Base-by-base conservation (phyloP, 2,888 invertebrate species). In the Corbicula japonica region DNA sequence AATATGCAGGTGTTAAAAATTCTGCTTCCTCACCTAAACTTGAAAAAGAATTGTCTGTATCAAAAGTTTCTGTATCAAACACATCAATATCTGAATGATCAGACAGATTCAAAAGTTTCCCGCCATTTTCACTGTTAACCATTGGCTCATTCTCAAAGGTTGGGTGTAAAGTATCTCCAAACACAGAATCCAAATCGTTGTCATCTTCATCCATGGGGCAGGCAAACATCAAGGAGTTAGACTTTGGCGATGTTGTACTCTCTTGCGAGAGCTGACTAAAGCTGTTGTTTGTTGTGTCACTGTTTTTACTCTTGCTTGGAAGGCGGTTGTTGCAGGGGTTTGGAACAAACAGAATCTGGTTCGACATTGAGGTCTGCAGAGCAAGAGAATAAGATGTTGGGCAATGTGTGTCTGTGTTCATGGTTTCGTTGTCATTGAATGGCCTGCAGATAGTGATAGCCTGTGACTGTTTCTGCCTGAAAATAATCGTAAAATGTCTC, bases 1-100 rank as follows among this genome's bases (percentile, higher is more conserved):
- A 83, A 38, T 80, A 83, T 1, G 83, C 83, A 23, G 80, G 80
- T 30, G 78, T 80, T 26, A 83, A 48, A 44, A 62, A 76, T 21
- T 74, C 78, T 23, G 76, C 73, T 21, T 78, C 77, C 10, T 82
- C 81, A 3, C 65, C 72, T 4, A 73, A 56, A 28, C 50, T 38
- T 30, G 54, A 26, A 1, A 75, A 34, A 10, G 75, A 52, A 8
- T 71, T 66, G 23, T 58, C 41, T 56, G 68, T 66, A 46, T 71
- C 38, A 35, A 72, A 38, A n/a, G 44, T 50, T 32, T 72, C 50
- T 26, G 50, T 62, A 52, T 72, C 54, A 52, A 72, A 62, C 30
- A 72, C 71, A 61, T 72, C 71, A 44, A 72, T 72, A 32, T 54
- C 71, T 21, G 28, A 23, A 38, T 34, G 34, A 18, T 65, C 48